phyloP scores from a whole-genome alignment of 2,113 vertebrate genomes.

The Orthochromis indermauri region DNA sequence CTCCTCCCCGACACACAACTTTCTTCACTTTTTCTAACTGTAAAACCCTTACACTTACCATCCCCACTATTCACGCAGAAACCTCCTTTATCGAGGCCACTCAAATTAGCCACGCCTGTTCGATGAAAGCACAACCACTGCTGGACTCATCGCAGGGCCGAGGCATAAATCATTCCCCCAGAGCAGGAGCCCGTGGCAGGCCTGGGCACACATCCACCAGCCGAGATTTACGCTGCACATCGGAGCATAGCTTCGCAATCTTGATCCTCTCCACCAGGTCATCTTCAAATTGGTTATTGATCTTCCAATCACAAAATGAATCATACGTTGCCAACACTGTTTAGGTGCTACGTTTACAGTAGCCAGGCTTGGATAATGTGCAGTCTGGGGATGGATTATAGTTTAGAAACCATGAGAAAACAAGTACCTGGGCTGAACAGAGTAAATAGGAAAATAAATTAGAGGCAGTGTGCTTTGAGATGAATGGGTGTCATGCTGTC shows the following conservation, averaged over 20 bases:
- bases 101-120: constrained; percentile 49
- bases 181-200: constrained; percentile 37
- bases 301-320: constrained; percentile 67
- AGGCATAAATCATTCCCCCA: constrained; percentile 53
- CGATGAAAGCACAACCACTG: constrained; percentile 3
- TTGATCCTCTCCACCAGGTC: constrained; percentile 51
- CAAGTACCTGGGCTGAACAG: not conserved
- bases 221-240: constrained; percentile 61
- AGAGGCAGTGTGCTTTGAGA: constrained; percentile 6
- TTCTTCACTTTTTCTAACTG: not conserved
- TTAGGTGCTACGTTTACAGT: constrained; percentile 54
- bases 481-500: constrained; percentile 41
- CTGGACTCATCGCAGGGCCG: not conserved
- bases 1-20: not conserved
- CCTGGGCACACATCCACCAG: constrained; percentile 21
- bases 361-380: constrained; percentile 9
- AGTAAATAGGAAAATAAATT: constrained; percentile 34
- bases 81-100: not conserved
- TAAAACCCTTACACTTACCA: constrained; percentile 1
- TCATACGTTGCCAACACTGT: constrained; percentile 54
- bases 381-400: constrained; percentile 40
- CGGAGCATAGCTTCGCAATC: constrained; percentile 37
- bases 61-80: not conserved
- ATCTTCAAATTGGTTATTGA: constrained; percentile 76
- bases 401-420: constrained; percentile 31